Conservation (phyloP, 2,797 vertebrate genomes). For the Enoplosus armatus region DNA sequence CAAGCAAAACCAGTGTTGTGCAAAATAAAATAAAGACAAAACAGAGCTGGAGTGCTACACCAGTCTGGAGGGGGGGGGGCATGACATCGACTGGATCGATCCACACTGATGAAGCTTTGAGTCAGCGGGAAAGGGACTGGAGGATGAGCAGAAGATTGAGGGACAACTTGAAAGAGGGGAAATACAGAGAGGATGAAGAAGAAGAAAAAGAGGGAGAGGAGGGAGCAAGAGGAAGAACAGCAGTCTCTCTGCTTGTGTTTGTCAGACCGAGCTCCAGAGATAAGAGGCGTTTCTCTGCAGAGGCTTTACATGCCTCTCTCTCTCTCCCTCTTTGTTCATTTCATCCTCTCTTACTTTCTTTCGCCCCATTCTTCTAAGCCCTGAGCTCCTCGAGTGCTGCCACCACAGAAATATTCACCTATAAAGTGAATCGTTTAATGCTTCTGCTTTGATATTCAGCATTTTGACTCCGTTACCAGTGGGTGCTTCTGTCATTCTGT, state of each 20-base stretch:
- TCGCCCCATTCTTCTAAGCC: slow-evolving; percentile 16
- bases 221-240: slow-evolving; percentile 11
- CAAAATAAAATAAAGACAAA: slow-evolving; percentile 15
- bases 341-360: slow-evolving; percentile 15
- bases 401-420: slow-evolving; percentile 46
- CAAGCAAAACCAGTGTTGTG: slow-evolving; percentile 33
- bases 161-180: background rate
- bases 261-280: slow-evolving; percentile 52
- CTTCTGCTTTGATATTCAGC: slow-evolving; percentile 42
- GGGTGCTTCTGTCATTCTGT: slow-evolving; percentile 21
- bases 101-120: slow-evolving; percentile 56
- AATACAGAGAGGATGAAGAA: slow-evolving; percentile 15
- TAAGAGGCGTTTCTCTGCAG: slow-evolving; percentile 60
- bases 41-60: slow-evolving; percentile 29
- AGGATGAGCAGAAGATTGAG: slow-evolving; percentile 29
- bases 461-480: slow-evolving; percentile 11
- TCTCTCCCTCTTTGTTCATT: slow-evolving; percentile 41
- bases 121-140: slow-evolving; percentile 55
- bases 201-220: slow-evolving; percentile 5
- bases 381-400: slow-evolving; percentile 43
- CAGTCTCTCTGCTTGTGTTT: slow-evolving; percentile 50
- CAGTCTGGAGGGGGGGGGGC: slow-evolving; percentile 2
- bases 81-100: slow-evolving; percentile 42
- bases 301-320: slow-evolving; percentile 40
- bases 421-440: slow-evolving; percentile 45